Conservation (phyloP, 2,113 vertebrate species). For the Passer montanus region DNA sequence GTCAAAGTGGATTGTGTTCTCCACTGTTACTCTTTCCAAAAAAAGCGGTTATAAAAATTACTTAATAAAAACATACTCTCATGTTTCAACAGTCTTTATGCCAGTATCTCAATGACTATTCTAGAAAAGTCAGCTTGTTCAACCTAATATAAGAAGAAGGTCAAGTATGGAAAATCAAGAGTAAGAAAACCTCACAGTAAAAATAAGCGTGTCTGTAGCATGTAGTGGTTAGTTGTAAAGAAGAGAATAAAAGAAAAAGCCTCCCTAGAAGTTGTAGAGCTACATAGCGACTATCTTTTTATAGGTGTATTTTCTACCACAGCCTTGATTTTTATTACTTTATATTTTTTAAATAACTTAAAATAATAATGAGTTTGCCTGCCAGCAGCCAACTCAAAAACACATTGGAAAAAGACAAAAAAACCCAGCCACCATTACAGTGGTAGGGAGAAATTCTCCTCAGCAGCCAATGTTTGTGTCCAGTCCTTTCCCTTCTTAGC, state of each 20-base stretch:
- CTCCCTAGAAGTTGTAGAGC: neutral
- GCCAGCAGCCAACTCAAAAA: slow-evolving; percentile 87
- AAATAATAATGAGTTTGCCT: slow-evolving; percentile 79
- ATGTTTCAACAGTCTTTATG: neutral
- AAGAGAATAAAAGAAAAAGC: slow-evolving; percentile 9
- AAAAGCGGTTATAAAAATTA: neutral
- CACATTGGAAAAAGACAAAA: slow-evolving; percentile 29
- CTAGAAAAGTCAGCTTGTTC: slow-evolving; percentile 32
- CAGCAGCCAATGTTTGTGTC: neutral
- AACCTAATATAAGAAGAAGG: slow-evolving; percentile 28
- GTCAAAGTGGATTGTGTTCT: neutral
- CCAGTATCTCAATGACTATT: neutral
- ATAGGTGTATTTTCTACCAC: slow-evolving; percentile 57
- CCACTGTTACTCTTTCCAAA: neutral
- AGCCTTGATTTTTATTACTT: slow-evolving; percentile 60
- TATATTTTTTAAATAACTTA: slow-evolving; percentile 69
- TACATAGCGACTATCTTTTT: slow-evolving; percentile 39
- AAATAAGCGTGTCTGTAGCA: slow-evolving; percentile 13
- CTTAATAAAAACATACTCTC: neutral
- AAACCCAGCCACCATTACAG: neutral
- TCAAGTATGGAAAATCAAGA: slow-evolving; percentile 22
- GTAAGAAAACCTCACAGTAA: neutral
- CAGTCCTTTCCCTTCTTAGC: neutral
- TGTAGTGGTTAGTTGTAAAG: slow-evolving; percentile 36
- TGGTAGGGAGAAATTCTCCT: neutral